phyloP scores from a whole-genome alignment of 1,140 invertebrate species.

The Brachionus calyciflorus region DNA sequence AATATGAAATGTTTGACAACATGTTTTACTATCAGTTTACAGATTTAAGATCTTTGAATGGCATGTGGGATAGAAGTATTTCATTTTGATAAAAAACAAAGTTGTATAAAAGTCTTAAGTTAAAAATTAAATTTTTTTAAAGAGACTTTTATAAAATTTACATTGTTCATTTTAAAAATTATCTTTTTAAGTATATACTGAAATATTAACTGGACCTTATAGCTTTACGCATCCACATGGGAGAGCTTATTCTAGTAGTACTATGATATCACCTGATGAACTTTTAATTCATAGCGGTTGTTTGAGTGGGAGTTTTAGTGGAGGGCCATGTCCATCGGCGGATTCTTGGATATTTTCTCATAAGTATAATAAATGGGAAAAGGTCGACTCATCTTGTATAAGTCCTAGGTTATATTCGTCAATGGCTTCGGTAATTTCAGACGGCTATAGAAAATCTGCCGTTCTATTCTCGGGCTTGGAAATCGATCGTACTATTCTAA shows the following conservation, averaged over 20 bases:
- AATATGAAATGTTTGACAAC: slow-evolving; percentile 46
- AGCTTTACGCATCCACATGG: slow-evolving; percentile 50
- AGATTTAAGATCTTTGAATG: neutral
- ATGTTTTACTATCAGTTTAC: slow-evolving; percentile 33
- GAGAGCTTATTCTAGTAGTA: slow-evolving; percentile 49
- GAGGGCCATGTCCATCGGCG: slow-evolving; percentile 50
- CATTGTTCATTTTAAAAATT: neutral
- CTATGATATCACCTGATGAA: slow-evolving; percentile 48
- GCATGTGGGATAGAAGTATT: slow-evolving; percentile 38
- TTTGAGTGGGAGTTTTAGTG: slow-evolving; percentile 50
- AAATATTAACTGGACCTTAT: slow-evolving; percentile 47
- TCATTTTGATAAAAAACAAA: neutral
- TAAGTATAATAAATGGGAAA: slow-evolving; percentile 48
- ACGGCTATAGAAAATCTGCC: slow-evolving; percentile 21
- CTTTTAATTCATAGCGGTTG: slow-evolving; percentile 52
- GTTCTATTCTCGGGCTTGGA: slow-evolving; percentile 34
- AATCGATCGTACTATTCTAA: slow-evolving; percentile 8
- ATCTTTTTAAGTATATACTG: slow-evolving; percentile 36
- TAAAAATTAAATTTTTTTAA: no score
- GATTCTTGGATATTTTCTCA: slow-evolving; percentile 51
- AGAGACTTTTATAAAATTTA: no score
- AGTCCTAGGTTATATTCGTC: neutral
- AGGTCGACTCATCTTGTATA: slow-evolving; percentile 37
- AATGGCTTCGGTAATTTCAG: slow-evolving; percentile 21
- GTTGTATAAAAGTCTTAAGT: no score